Conservation (phyloP, 2,797 vertebrate species). For the Channallabes apus region DNA sequence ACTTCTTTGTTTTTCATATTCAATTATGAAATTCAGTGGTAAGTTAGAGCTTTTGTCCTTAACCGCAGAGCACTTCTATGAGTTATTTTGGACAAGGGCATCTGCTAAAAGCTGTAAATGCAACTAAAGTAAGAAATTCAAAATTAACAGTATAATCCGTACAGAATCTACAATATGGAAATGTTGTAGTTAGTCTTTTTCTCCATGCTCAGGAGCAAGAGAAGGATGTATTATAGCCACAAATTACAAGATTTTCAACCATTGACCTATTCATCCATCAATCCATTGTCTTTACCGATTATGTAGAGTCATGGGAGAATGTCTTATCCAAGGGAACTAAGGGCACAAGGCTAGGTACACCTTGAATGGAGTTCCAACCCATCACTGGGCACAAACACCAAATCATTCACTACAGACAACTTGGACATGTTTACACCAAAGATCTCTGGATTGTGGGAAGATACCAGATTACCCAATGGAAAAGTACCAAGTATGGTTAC, state of each 20-base stretch:
- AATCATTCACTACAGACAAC: too few relatives aligned
- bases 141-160: neutral
- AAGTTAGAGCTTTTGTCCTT: neutral
- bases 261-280: too few relatives aligned
- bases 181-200: neutral
- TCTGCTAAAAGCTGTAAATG: neutral
- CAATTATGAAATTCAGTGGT: neutral
- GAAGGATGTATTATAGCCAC: neutral
- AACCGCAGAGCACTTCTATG: neutral
- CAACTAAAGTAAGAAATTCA: neutral
- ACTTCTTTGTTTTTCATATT: neutral
- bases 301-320: too few relatives aligned
- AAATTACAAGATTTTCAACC: neutral
- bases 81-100: neutral
- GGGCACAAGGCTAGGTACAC: too few relatives aligned
- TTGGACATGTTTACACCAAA: too few relatives aligned
- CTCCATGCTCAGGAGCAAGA: neutral
- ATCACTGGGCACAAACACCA: too few relatives aligned
- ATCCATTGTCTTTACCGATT: too few relatives aligned
- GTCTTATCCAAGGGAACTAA: too few relatives aligned
- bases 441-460: too few relatives aligned
- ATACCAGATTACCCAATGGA: too few relatives aligned
- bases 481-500: too few relatives aligned
- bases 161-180: neutral
- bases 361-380: too few relatives aligned